Evolutionary conservation across 2,888 invertebrate species (phyloP).

Genomic region (Priocnemis perturbator): DNA sequence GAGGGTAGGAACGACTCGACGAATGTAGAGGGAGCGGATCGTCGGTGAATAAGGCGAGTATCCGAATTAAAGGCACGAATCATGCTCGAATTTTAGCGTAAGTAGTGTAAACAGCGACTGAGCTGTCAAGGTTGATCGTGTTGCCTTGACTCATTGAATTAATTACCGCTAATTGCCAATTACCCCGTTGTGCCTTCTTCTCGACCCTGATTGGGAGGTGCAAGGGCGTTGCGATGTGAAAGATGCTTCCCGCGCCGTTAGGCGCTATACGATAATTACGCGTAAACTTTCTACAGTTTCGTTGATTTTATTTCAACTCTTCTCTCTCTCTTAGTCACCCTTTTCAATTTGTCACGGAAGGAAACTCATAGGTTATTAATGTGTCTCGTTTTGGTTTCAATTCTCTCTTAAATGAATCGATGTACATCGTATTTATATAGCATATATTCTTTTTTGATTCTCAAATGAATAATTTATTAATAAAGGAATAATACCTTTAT

Average conservation of each 20-base stretch:
- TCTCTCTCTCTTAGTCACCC: no score
- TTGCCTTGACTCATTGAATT: constrained; percentile 66
- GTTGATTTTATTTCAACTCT: no score
- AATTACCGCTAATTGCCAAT: constrained; percentile 70
- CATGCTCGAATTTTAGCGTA: constrained; percentile 16
- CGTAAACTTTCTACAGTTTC: no score
- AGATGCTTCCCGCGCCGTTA: constrained; percentile 2
- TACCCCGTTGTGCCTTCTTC: constrained; percentile 51
- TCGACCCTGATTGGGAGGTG: constrained; percentile 46
- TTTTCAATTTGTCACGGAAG: no score
- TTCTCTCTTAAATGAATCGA: no score
- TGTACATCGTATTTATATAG: no score
- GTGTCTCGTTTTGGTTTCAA: no score
- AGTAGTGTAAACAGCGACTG: constrained; percentile 18
- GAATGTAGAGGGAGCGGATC: not conserved
- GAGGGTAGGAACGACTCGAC: constrained; percentile 10
- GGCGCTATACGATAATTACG: no score
- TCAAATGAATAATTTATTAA: no score
- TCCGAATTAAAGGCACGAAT: constrained; percentile 28
- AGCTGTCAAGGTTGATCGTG: constrained; percentile 46
- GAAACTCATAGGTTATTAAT: no score
- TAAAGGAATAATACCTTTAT: no score
- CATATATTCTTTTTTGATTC: no score
- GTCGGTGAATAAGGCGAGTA: constrained; percentile 24
- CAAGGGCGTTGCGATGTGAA: constrained; percentile 53